Base-by-base conservation (phyloP, 2,888 invertebrate genomes). In the Pharmacophagus antenor region DNA sequence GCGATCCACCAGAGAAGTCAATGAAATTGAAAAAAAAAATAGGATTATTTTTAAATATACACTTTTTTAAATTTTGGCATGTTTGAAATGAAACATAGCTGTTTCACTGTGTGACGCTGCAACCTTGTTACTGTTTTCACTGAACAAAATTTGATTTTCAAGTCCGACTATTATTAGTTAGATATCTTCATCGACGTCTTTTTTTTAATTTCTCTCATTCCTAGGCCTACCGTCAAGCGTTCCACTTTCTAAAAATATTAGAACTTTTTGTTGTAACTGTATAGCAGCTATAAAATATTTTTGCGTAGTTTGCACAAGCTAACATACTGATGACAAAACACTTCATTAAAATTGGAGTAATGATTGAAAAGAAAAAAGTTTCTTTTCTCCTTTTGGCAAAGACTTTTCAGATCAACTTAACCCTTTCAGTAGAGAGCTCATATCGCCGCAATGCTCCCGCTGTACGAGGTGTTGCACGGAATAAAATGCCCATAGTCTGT, bases 121-220 rank as follows among this genome's bases (percentile, higher is more conserved):
- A 37, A 41, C 55, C 55, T 47, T 47, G 55, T 18, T 22, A 21
- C 37, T 44, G 53, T 44, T 42, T 52, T 46, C 10, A 23, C 27
- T 27, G 31, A 47, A 55, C 20, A 47, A 21, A 49, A 49, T 41
- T 48, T 37, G 15, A 56, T 56, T 56, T 48, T 56, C 48, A 56
- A 49, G 48, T 41, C 48, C 47, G 27, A 21, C 55, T 55, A 55
- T 55, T 31, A 31, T 55, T 55, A 55, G 55, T 31, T 8, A 47
- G 21, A 55, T 46, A 55, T 25, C 47, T 55, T 55, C 47, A 46
- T 41, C 8, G 44, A 20, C 44, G 21, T 41, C 10, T 52, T 20
- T 37, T 54, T 46, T 54, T 44, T 44, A 20, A 54, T 42, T 21
- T 41, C 50, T 50, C 25, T 41, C 7, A 41, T 23, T 41, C 21